Conservation (phyloP, 1,140 invertebrate genomes). For the Anoplophora glabripennis region DNA sequence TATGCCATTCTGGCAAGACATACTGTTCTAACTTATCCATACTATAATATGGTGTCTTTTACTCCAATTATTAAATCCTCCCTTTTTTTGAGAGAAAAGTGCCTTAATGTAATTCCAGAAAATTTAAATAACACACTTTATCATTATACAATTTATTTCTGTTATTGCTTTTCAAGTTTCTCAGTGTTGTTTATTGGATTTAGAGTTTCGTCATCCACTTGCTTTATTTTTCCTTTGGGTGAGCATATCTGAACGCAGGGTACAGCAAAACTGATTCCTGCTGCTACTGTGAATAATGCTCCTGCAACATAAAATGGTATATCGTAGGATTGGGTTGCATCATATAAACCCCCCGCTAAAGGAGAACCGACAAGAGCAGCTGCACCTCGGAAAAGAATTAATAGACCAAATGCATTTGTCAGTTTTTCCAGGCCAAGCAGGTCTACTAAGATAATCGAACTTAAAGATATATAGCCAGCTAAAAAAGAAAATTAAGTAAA, state of each 20-base stretch:
- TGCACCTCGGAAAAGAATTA: slow-evolving; percentile 91
- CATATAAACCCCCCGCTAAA: slow-evolving; percentile 82
- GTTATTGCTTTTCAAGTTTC: no score
- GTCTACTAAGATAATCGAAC: slow-evolving; percentile 96
- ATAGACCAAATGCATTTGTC: slow-evolving; percentile 93
- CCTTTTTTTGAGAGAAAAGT: no score
- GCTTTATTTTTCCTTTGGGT: background rate
- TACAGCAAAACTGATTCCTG: slow-evolving; percentile 42
- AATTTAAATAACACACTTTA: no score
- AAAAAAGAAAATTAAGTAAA: slow-evolving; percentile 26
- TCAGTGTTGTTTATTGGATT: slow-evolving; percentile 78
- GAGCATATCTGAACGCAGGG: background rate
- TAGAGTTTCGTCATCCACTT: slow-evolving; percentile 56
- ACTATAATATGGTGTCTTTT: no score
- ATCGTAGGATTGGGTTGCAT: slow-evolving; percentile 79
- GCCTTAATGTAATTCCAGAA: no score
- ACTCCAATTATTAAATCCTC: no score
- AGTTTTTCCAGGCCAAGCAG: slow-evolving; percentile 91
- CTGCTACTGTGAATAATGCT: slow-evolving; percentile 81
- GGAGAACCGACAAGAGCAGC: slow-evolving; percentile 84
- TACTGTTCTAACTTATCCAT: no score
- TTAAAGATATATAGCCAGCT: slow-evolving; percentile 96
- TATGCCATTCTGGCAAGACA: no score
- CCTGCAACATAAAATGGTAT: slow-evolving; percentile 92
- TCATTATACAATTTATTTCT: no score